Conservation (phyloP, 1,140 invertebrate genomes). For the Hypsibius dujardini region DNA sequence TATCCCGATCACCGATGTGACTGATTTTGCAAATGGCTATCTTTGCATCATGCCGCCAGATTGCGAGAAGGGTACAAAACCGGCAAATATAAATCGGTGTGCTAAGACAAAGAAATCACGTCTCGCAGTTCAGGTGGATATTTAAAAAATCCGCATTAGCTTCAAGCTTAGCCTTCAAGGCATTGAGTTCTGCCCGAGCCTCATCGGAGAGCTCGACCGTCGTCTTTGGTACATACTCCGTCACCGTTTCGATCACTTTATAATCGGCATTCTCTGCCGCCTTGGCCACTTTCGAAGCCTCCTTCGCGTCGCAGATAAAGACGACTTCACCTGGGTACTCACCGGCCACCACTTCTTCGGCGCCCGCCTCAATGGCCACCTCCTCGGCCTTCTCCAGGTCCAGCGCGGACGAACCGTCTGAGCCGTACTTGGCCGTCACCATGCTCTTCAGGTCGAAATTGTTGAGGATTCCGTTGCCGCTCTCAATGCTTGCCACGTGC, state of each 20-base stretch:
- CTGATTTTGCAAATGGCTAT: no score
- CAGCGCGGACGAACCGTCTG: background rate
- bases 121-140: background rate
- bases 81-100: no score
- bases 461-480: background rate
- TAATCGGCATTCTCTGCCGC: background rate
- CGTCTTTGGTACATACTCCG: background rate
- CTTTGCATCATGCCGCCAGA: no score
- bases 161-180: background rate
- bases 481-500: background rate
- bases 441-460: background rate
- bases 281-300: background rate
- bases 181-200: background rate
- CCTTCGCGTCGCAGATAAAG: background rate
- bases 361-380: background rate
- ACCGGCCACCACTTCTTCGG: background rate
- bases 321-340: background rate
- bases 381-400: slow-evolving; percentile 6
- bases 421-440: background rate
- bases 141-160: background rate
- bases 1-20: no score
- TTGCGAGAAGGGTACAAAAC: no score
- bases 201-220: background rate
- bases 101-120: no score
- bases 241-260: background rate